phyloP scores from a whole-genome alignment of 2,797 vertebrate species.

The Salmo trutta region DNA sequence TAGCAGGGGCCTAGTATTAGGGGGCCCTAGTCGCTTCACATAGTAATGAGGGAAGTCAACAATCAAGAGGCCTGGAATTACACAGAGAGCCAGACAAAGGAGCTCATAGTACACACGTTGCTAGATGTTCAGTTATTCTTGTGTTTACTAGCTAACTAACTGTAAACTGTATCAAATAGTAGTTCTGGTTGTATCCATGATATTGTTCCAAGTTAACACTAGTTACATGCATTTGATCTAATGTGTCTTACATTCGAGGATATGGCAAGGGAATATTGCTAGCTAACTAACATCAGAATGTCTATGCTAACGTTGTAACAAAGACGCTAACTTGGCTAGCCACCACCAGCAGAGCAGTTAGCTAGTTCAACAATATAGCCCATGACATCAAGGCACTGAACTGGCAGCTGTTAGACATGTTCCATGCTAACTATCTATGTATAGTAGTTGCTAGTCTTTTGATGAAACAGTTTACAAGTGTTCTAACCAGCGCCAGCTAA shows the following conservation, averaged over 20 bases:
- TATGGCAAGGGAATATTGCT: too few relatives aligned
- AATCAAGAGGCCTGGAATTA: conserved; percentile 7
- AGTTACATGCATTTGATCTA: neutral
- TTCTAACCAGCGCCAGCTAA: neutral
- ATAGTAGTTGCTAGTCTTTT: neutral
- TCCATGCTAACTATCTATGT: neutral
- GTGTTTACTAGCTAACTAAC: neutral
- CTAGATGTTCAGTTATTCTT: neutral
- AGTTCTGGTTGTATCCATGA: neutral
- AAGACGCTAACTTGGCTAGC: neutral
- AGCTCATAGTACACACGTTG: neutral
- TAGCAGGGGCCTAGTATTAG: conserved; percentile 4
- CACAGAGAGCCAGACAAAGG: neutral
- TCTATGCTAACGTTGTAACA: neutral
- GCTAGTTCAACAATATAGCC: neutral
- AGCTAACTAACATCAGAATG: too few relatives aligned
- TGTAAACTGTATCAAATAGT: neutral
- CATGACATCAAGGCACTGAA: neutral
- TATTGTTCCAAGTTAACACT: neutral
- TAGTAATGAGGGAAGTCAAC: neutral
- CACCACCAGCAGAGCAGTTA: neutral
- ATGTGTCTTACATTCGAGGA: neutral
- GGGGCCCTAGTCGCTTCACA: conserved; percentile 13
- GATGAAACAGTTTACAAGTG: neutral
- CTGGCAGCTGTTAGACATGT: neutral